A percentile compares a stretch with the other conserved stretches of the same genome.
Evolutionary conservation across 2,797 vertebrate species (phyloP).

Genomic region (Poecilia velifera): DNA sequence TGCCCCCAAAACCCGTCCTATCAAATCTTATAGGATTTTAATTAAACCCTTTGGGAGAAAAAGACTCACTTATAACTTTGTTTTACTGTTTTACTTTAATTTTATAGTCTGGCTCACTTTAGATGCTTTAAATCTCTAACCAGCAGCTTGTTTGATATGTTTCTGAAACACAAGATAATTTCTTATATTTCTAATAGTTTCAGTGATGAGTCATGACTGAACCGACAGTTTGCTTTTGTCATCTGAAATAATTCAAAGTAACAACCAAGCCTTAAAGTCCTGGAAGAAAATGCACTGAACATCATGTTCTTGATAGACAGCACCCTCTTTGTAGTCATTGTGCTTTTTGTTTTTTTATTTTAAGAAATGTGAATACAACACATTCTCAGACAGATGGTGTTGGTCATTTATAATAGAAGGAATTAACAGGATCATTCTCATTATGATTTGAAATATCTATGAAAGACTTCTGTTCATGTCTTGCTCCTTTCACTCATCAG

Average conservation of each 20-base stretch:
- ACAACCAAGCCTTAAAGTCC: background rate
- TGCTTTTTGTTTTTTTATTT: background rate
- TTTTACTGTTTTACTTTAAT: slow-evolving; percentile 18
- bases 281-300: background rate
- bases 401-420: background rate
- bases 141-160: slow-evolving; percentile 8
- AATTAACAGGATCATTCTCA: background rate
- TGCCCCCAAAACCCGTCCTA: background rate
- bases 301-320: background rate
- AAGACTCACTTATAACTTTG: background rate
- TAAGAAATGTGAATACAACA: background rate
- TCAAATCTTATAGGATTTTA: slow-evolving; percentile 1
- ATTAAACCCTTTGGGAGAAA: slow-evolving; percentile 1
- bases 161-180: slow-evolving; percentile 6
- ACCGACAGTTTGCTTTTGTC: slow-evolving; percentile 6
- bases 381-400: background rate
- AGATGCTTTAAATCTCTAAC: background rate
- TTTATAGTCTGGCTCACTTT: slow-evolving; percentile 6
- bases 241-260: slow-evolving; percentile 2
- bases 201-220: slow-evolving; percentile 35
- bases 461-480: background rate
- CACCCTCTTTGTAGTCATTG: background rate
- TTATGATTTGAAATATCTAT: background rate
- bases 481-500: background rate
- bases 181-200: slow-evolving; percentile 20